Conservation (phyloP, 2,888 invertebrate species). For the Operophtera brumata region DNA sequence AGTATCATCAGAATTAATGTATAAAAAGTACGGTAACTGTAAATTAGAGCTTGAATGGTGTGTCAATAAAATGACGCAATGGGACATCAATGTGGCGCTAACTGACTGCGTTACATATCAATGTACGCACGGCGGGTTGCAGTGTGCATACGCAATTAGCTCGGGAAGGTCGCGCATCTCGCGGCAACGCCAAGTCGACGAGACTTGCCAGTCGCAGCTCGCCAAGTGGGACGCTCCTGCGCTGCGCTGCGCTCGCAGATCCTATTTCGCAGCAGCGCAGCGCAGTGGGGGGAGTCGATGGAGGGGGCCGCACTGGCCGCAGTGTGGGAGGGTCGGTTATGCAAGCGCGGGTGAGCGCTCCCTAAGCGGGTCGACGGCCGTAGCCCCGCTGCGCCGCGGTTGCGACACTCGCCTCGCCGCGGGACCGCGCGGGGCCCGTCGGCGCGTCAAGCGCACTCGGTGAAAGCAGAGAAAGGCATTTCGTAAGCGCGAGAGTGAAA, state of each 20-base stretch:
- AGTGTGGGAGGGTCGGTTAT: constrained; percentile 60
- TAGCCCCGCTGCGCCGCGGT: constrained; percentile 46
- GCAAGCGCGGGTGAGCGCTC: constrained; percentile 83
- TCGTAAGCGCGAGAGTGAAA: constrained; percentile 80
- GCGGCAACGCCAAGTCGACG: constrained; percentile 50
- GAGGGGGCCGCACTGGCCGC: constrained; percentile 32
- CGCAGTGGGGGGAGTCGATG: constrained; percentile 29
- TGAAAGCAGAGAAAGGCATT: constrained; percentile 81
- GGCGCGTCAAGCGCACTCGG: constrained; percentile 44
- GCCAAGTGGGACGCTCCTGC: constrained; percentile 27
- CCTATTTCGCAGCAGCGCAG: constrained; percentile 58
- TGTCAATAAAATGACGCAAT: constrained; percentile 27
- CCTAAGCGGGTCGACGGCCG: constrained; percentile 85
- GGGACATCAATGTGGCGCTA: constrained; percentile 28
- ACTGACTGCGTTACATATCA: constrained; percentile 34
- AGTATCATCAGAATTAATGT: background rate
- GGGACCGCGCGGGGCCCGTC: constrained; percentile 37
- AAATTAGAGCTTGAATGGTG: background rate
- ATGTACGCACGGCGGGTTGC: constrained; percentile 41
- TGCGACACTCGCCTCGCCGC: constrained; percentile 55
- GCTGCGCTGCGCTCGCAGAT: constrained; percentile 52
- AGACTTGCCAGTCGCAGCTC: constrained; percentile 24
- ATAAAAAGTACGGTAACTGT: background rate
- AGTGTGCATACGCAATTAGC: constrained; percentile 64
- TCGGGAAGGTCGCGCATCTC: constrained; percentile 62